phyloP scores from a whole-genome alignment of 2,888 invertebrate genomes.

The Dynastes grantii region DNA sequence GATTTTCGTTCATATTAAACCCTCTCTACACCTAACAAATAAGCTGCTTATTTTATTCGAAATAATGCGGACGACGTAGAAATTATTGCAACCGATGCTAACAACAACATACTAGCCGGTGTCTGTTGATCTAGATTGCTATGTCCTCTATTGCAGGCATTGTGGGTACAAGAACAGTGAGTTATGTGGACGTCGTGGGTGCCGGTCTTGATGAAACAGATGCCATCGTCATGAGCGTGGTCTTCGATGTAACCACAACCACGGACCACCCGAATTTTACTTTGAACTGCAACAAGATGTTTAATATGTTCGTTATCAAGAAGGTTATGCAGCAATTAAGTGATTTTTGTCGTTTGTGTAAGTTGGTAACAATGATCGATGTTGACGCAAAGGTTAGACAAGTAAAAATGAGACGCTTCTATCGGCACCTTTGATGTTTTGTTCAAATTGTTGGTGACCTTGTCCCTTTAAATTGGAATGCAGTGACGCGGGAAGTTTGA shows the following conservation, averaged over 20 bases:
- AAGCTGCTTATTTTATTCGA: conserved; percentile 46
- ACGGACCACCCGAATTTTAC: conserved; percentile 83
- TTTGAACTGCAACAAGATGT: conserved; percentile 77
- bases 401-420: no score
- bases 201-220: conserved; percentile 80
- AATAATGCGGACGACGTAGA: conserved; percentile 44
- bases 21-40: not conserved
- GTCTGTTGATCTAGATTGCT: conserved; percentile 39
- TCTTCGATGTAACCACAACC: conserved; percentile 86
- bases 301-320: no score
- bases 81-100: not conserved
- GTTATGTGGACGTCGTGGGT: conserved; percentile 82
- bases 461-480: no score
- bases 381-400: no score
- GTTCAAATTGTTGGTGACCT: no score
- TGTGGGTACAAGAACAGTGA: conserved; percentile 86
- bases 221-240: conserved; percentile 73
- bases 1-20: not conserved
- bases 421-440: no score
- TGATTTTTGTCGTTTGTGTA: not conserved
- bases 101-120: conserved; percentile 16
- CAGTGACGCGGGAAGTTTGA: no score
- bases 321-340: no score
- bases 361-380: no score
- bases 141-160: conserved; percentile 81